Evolutionary conservation across 1,140 invertebrate genomes (phyloP), one percentile per base, ranked within the genome.

Genomic region (Ceratosolen solmsi): DNA sequence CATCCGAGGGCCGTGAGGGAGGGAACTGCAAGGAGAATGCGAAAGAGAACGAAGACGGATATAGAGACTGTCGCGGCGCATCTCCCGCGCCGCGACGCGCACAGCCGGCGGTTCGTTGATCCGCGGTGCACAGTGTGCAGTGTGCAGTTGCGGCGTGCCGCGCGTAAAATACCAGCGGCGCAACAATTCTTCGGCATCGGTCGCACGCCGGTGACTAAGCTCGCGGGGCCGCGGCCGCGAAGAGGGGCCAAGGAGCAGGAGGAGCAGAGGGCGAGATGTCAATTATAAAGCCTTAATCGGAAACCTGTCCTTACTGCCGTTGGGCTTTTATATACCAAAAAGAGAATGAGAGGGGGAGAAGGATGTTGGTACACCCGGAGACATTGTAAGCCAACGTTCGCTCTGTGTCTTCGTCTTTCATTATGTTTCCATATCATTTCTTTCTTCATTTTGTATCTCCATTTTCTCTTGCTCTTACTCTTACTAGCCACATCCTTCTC

Each of bases 231-330:
- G 70, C n/a, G 17, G 20, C 22, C 33, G 54, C 71, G 75, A 68
- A 30, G 72, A 27, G 72, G 65, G 78, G 65, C 65, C 49, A 20
- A 51, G 49, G 78, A 75, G 80, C 17, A 46, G 36, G 65, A 1
- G 51, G 49, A 84, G 85, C 84, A 85, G 85, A 84, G 85, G 82
- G 85, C 87, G 86, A 87, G 88, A 89, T 88, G 88, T 91, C 88
- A 91, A 91, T 91, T 91, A 91, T 89, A 90, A 90, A 85, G 86
- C 89, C 90, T 90, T 90, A 90, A 90, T 90, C 88, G 90, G 88
- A 91, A 91, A 91, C 89, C 87, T 89, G 89, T 91, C 89, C 87
- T 90, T 90, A 89, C 88, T 90, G 89, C 86, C 89, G 88, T 89
- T 88, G 80, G 85, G 87, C 87, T 88, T 89, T 88, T 87, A 86